These are phyloP conservation scores for Sitta europaea DNA, from an alignment of 2,113 vertebrate genomes.

Conservation along the genomic window DNA sequence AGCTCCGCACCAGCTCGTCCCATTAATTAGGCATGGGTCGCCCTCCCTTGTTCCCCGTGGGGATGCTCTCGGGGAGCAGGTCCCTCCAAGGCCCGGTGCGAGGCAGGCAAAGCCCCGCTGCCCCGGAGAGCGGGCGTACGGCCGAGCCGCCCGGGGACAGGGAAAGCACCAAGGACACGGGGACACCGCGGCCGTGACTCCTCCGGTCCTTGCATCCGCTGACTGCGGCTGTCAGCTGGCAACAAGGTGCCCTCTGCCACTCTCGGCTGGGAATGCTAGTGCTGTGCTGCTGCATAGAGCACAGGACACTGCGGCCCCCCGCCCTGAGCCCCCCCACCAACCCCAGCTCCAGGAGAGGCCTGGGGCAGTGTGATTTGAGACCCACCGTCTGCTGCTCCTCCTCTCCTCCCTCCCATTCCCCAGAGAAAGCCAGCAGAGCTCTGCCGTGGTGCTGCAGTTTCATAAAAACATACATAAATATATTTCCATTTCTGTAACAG, in stretches of 20 bases:
- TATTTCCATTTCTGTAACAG: slow-evolving; percentile 71
- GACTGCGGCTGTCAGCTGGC: neutral
- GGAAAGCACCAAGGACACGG: neutral
- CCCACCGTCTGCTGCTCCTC: neutral
- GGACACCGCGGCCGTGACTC: neutral
- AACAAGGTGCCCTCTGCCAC: neutral
- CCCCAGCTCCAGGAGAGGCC: neutral
- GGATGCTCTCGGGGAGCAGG: neutral
- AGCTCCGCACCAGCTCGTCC: neutral
- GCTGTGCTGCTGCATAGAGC: neutral
- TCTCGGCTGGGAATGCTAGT: neutral
- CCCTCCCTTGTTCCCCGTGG: neutral
- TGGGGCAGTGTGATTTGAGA: neutral
- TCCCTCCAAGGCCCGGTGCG: neutral
- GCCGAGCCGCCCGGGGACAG: neutral
- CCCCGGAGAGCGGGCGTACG: rapidly evolving
- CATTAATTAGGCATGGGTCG: neutral
- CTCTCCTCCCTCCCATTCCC: neutral
- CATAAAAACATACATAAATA: slow-evolving; percentile 81
- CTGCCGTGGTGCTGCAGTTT: slow-evolving; percentile 54
- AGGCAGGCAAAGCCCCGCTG: neutral
- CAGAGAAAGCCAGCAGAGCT: slow-evolving; percentile 8
- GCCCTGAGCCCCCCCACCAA: neutral
- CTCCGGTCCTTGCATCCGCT: neutral
- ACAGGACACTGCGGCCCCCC: neutral